Conservation (phyloP, 1,140 invertebrate species). For the Orchesella cincta region DNA sequence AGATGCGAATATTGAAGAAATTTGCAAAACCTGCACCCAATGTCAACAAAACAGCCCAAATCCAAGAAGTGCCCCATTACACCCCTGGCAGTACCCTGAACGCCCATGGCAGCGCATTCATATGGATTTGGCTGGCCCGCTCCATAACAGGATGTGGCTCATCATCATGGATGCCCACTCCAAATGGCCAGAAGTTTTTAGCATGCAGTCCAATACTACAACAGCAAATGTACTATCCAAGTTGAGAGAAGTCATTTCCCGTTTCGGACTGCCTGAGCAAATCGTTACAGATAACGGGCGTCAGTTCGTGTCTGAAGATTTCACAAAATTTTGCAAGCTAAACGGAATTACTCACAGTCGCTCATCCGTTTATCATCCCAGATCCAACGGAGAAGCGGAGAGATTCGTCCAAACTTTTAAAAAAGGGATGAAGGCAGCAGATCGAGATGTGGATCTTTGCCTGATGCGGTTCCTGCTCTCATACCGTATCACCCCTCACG, state of each 20-base stretch:
- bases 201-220: conserved; percentile 31
- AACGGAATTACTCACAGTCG: conserved; percentile 55
- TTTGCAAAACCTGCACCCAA: conserved; percentile 48
- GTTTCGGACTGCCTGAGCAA: conserved; percentile 55
- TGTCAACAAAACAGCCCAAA: conserved; percentile 46
- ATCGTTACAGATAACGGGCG: conserved; percentile 58
- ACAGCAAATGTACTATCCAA: conserved; percentile 34
- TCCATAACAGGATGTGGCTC: conserved; percentile 54
- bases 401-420: conserved; percentile 48
- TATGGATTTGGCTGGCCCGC: conserved; percentile 57
- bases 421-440: conserved; percentile 49
- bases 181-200: conserved; percentile 58
- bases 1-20: conserved; percentile 52
- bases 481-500: conserved; percentile 51
- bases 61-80: conserved; percentile 48
- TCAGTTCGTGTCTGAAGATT: conserved; percentile 56
- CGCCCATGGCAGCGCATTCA: conserved; percentile 58
- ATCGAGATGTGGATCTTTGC: background rate
- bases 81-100: conserved; percentile 54
- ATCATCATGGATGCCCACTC: conserved; percentile 58
- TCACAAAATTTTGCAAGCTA: conserved; percentile 54
- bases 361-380: conserved; percentile 55
- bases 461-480: conserved; percentile 51
- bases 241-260: conserved; percentile 53
- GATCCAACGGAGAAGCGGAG: conserved; percentile 58